These are phyloP conservation scores for Lophura nycthemera DNA, from an alignment of 2,113 vertebrate genomes.

Conservation along the genomic window DNA sequence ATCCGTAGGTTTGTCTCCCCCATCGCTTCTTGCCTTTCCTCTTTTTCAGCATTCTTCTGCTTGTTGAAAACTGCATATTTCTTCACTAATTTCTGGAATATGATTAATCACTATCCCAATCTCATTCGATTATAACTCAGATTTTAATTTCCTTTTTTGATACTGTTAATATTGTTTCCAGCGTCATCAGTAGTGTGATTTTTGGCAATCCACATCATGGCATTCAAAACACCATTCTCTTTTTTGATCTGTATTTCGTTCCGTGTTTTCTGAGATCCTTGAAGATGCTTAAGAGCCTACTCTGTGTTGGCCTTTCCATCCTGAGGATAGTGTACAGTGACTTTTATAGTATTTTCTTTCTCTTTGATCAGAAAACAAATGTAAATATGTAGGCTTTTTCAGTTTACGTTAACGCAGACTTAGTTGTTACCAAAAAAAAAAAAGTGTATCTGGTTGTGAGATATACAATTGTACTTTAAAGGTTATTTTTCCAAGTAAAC, in stretches of 20 bases:
- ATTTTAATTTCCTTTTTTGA: not conserved
- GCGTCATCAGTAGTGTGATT: not conserved
- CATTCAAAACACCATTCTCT: not conserved
- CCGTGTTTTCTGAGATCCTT: not conserved
- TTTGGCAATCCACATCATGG: not conserved
- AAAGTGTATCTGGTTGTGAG: not conserved
- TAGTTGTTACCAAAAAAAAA: not conserved
- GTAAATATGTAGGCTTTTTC: not conserved
- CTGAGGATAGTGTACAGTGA: not conserved
- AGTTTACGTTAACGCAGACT: not conserved
- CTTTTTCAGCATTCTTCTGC: not conserved
- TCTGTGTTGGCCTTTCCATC: not conserved
- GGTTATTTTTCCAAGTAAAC: not conserved
- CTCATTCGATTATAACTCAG: not conserved
- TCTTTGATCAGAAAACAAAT: constrained; percentile 4
- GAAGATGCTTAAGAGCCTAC: not conserved
- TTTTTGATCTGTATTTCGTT: not conserved
- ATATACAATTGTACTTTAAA: not conserved
- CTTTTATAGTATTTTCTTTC: not conserved
- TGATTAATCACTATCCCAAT: not conserved
- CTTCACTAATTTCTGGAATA: not conserved
- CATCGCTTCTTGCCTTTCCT: not conserved
- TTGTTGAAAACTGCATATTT: not conserved
- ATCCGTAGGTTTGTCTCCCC: not conserved
- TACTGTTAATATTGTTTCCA: not conserved